Evolutionary conservation across 2,797 vertebrate genomes (phyloP).

Genomic region (Rallus crepitans): DNA sequence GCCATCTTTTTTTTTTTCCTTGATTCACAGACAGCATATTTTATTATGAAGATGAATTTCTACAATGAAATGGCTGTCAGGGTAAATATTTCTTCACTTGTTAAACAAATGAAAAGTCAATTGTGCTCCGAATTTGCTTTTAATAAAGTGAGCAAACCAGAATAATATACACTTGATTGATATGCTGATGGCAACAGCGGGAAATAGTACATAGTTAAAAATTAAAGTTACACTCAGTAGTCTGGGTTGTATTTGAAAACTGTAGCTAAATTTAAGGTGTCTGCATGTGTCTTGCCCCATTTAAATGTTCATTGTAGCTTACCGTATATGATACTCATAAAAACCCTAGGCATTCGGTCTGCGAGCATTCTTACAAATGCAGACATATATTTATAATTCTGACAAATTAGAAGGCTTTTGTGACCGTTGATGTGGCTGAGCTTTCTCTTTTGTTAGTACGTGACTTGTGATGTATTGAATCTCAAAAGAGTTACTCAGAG

Average conservation of each 20-base stretch:
- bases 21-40: slow-evolving; percentile 95
- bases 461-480: background rate
- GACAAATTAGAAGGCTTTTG: background rate
- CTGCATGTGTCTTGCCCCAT: slow-evolving; percentile 24
- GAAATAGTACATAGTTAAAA: slow-evolving; percentile 79
- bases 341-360: background rate
- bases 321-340: background rate
- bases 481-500: background rate
- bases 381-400: background rate
- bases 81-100: slow-evolving; percentile 97
- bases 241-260: slow-evolving; percentile 64
- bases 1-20: slow-evolving; percentile 81
- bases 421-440: background rate
- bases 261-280: slow-evolving; percentile 57
- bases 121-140: slow-evolving; percentile 85
- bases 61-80: slow-evolving; percentile 98
- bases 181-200: slow-evolving; percentile 77
- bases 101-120: slow-evolving; percentile 93
- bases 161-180: slow-evolving; percentile 83
- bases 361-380: background rate
- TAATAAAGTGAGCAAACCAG: slow-evolving; percentile 84
- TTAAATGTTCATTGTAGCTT: slow-evolving; percentile 39
- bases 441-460: background rate
- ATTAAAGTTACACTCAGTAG: slow-evolving; percentile 75
- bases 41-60: slow-evolving; percentile 98